Evolutionary conservation across 2,888 invertebrate genomes (phyloP), one percentile per base, ranked within the genome.

Genomic region (Ochropleura plecta): DNA sequence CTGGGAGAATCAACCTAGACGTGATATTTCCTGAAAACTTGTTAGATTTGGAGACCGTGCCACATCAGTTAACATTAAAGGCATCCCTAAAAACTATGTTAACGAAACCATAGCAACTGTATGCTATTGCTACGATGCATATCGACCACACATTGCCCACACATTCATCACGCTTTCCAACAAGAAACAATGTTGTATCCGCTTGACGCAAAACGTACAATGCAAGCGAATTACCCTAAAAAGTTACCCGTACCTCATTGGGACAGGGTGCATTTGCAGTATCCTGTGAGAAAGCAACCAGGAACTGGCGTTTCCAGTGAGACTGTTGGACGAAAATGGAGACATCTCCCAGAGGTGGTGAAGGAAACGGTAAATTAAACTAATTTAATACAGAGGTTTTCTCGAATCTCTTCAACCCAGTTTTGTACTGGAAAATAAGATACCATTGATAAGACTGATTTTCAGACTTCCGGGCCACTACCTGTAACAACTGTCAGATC

Each of bases 211-310:
- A 69, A 77, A 51, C 70, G n/a, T 9, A 79, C 81, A n/a, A 94
- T 94, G 93, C 95, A 95, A 85, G 94, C 91, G 0, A 79, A 90
- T 40, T 95, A 95, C 78, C 93, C 91, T 0, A 93, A 93, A 59
- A 94, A 93, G 83, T 77, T 88, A 18, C 83, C 90, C 0, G 84
- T 83, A 4, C 86, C 88, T 0, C 73, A 85, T 53, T 96, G 95
- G 95, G 95, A 96, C 70, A 88, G 91, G 3, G 90, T 95, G 0
- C 91, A 92, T 63, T 63, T 94, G 3, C 88, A 90, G 51, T 95
- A 95, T 68, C 95, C 95, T 0, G 92, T 95, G 0, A 92, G 88
- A 44, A 93, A 93, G 77, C 92, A 88, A 55, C 91, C 93, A 3
- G 87, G 83, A 0, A 90, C 93, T 1, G 93, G 90, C 0, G 68